Percentiles rank a stretch among this genome's conserved stretches.
Evolutionary conservation across 2,888 invertebrate species (phyloP).

Genomic region (Tipula vernalis): DNA sequence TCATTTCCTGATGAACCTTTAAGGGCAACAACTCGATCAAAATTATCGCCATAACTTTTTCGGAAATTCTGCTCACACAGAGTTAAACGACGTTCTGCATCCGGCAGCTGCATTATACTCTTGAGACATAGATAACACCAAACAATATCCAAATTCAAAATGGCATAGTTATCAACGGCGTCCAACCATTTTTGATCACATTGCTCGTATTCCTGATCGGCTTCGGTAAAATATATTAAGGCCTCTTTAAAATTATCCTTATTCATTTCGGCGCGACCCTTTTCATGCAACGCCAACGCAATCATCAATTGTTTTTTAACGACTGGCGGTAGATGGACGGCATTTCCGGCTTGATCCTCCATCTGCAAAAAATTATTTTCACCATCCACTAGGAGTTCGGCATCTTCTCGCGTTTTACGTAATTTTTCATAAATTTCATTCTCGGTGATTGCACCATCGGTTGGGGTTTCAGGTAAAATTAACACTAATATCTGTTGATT

Average conservation of each 20-base stretch:
- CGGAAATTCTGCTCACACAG: constrained; percentile 54
- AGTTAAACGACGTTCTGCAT: constrained; percentile 54
- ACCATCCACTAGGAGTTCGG: constrained; percentile 39
- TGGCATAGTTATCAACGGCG: constrained; percentile 69
- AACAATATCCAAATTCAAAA: constrained; percentile 74
- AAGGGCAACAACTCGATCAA: constrained; percentile 46
- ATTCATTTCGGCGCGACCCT: constrained; percentile 56
- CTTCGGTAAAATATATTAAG: constrained; percentile 60
- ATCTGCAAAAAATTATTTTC: constrained; percentile 38
- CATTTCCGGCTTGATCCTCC: constrained; percentile 67
- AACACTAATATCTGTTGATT: constrained; percentile 56
- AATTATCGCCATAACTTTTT: constrained; percentile 51
- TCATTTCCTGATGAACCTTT: constrained; percentile 49
- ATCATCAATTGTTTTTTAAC: constrained; percentile 58
- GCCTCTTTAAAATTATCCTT: constrained; percentile 54
- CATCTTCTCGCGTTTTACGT: constrained; percentile 42
- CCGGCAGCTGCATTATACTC: constrained; percentile 55
- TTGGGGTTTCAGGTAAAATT: constrained; percentile 35
- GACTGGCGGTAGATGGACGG: constrained; percentile 52
- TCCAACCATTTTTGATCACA: constrained; percentile 33
- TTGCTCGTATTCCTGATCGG: constrained; percentile 54
- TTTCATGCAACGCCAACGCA: constrained; percentile 69
- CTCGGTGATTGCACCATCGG: constrained; percentile 35
- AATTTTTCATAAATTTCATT: constrained; percentile 44
- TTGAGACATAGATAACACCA: constrained; percentile 76